Evolutionary conservation across 2,888 invertebrate genomes (phyloP).

Genomic region (Leptura quadrifasciata): DNA sequence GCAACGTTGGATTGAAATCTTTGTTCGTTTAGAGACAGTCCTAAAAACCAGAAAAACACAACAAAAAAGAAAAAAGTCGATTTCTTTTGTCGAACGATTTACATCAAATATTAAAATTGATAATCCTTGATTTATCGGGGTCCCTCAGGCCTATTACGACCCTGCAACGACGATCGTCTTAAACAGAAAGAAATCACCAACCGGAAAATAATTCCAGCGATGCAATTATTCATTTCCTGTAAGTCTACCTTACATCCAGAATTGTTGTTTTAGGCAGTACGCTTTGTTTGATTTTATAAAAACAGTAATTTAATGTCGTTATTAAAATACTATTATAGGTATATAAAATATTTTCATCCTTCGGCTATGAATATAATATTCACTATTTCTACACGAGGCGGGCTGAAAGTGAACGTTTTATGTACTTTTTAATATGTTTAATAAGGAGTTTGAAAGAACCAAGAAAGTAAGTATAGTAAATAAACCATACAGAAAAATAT

Average conservation of each 20-base stretch:
- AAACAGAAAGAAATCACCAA: conserved; percentile 68
- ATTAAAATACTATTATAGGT: conserved; percentile 25
- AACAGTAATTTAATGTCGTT: conserved; percentile 18
- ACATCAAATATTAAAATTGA: too few species aligned
- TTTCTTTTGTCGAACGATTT: too few species aligned
- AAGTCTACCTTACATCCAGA: conserved; percentile 62
- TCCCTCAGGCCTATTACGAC: conserved; percentile 9
- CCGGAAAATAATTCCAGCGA: conserved; percentile 70
- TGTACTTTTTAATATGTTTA: background rate
- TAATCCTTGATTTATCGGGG: too few species aligned
- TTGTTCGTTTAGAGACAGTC: too few species aligned
- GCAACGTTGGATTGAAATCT: too few species aligned
- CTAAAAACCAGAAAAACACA: too few species aligned
- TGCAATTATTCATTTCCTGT: conserved; percentile 71
- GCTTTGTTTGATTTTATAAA: conserved; percentile 31
- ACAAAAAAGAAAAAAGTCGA: too few species aligned
- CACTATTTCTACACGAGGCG: background rate
- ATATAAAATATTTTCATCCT: conserved; percentile 8
- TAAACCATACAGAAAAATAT: too few species aligned
- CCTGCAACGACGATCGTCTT: conserved; percentile 50
- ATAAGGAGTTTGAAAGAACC: background rate
- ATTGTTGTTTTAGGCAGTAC: conserved; percentile 43
- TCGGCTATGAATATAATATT: background rate
- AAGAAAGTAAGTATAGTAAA: background rate
- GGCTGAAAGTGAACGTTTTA: background rate